Conservation (phyloP, 2,888 invertebrate genomes). For the Panopea generosa region DNA sequence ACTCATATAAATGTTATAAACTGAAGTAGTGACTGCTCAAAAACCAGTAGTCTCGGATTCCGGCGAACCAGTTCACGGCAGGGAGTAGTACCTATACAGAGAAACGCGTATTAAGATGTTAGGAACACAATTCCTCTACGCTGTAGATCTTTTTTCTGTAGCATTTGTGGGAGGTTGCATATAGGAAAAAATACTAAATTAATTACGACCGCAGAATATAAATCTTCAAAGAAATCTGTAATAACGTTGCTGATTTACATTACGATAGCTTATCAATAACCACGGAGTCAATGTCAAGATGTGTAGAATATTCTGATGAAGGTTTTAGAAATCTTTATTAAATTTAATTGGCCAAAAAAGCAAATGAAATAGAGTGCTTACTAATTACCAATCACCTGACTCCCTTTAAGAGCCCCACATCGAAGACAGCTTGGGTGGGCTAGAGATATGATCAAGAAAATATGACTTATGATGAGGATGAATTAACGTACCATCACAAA, state of each 20-base stretch:
- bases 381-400: slow-evolving; percentile 5
- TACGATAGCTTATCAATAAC: slow-evolving; percentile 41
- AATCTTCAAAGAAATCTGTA: slow-evolving; percentile 38
- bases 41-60: slow-evolving; percentile 43
- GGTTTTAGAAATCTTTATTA: slow-evolving; percentile 7
- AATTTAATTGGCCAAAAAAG: slow-evolving; percentile 9
- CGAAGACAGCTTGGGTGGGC: slow-evolving; percentile 61
- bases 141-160: slow-evolving; percentile 57
- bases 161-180: slow-evolving; percentile 22
- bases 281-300: background rate
- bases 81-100: slow-evolving; percentile 36
- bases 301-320: too few relatives aligned
- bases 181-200: slow-evolving; percentile 39
- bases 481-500: slow-evolving; percentile 63
- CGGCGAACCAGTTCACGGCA: slow-evolving; percentile 37
- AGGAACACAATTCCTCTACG: slow-evolving; percentile 55
- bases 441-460: slow-evolving; percentile 62
- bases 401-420: slow-evolving; percentile 13
- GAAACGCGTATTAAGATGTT: slow-evolving; percentile 59
- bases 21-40: slow-evolving; percentile 40
- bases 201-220: slow-evolving; percentile 30
- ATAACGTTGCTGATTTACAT: slow-evolving; percentile 36
- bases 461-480: slow-evolving; percentile 65
- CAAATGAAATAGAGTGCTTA: slow-evolving; percentile 9
- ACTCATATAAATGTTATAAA: slow-evolving; percentile 63